A percentile compares a stretch with the other conserved stretches of the same genome.
Evolutionary conservation across 2,113 vertebrate species (phyloP).

Genomic region (Apaloderma vittatum): DNA sequence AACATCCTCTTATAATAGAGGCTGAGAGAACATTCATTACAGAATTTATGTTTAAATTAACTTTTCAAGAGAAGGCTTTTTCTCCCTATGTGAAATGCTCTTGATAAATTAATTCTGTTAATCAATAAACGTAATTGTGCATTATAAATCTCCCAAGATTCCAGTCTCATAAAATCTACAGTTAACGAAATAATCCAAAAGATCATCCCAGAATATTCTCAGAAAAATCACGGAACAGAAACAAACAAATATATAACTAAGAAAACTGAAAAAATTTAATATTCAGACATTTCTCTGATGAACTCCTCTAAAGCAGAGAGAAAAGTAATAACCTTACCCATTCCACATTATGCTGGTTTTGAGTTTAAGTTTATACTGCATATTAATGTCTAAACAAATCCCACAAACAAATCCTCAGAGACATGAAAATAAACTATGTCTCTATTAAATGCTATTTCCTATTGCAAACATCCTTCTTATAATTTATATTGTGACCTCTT

Average conservation of each 20-base stretch:
- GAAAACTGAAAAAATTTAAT: background rate
- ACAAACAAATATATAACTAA: background rate
- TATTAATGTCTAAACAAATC: background rate
- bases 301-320: background rate
- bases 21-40: background rate
- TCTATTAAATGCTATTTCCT: background rate
- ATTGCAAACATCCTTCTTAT: background rate
- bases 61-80: background rate
- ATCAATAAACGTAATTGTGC: background rate
- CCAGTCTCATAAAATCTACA: background rate
- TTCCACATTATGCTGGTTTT: background rate
- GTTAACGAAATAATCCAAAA: background rate
- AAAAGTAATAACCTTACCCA: background rate
- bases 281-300: background rate
- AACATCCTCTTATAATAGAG: background rate
- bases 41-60: background rate
- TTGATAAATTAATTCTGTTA: background rate
- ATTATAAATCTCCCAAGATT: background rate
- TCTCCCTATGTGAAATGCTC: background rate
- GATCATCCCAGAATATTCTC: background rate
- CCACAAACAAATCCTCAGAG: background rate
- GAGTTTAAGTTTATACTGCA: background rate
- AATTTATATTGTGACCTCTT: background rate
- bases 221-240: background rate
- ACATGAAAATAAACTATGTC: background rate